Percentiles rank a stretch among this genome's conserved stretches.
These are phyloP conservation scores for Sebastolobus alascanus DNA, from an alignment of 2,797 vertebrate species.

Conservation along the genomic window DNA sequence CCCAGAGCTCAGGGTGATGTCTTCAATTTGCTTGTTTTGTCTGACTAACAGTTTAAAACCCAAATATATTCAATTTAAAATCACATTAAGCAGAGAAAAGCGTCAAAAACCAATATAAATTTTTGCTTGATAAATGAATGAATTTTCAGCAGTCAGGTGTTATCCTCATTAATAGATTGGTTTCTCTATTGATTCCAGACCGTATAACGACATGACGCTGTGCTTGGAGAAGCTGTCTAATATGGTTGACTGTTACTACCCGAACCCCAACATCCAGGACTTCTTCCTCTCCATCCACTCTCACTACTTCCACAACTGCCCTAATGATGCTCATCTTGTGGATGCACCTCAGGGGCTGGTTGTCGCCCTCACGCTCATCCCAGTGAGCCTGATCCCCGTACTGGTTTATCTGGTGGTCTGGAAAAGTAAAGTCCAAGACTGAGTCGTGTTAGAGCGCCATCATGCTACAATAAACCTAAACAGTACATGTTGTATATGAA, in stretches of 20 bases:
- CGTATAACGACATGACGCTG: constrained; percentile 30
- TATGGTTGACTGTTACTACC: neutral
- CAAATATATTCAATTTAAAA: too few species aligned
- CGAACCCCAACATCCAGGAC: constrained; percentile 70
- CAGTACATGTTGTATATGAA: too few species aligned
- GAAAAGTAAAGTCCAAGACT: constrained; percentile 68
- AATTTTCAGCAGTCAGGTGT: neutral
- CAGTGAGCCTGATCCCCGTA: constrained; percentile 76
- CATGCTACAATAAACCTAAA: too few species aligned
- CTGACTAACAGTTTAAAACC: too few species aligned
- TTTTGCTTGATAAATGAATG: neutral
- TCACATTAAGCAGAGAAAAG: neutral
- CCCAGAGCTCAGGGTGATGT: too few species aligned
- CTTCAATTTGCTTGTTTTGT: too few species aligned
- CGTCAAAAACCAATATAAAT: neutral
- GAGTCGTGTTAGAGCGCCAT: neutral
- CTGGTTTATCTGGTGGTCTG: constrained; percentile 77
- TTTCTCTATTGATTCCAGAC: constrained; percentile 50
- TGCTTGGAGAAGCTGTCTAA: neutral
- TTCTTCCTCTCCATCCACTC: constrained; percentile 76
- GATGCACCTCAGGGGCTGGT: constrained; percentile 73
- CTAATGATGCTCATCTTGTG: neutral
- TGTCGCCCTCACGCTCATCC: constrained; percentile 76
- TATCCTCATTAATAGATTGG: neutral
- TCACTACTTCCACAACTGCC: constrained; percentile 74